A percentile compares a stretch with the other conserved stretches of the same genome.
Evolutionary conservation across 1,140 invertebrate species (phyloP).

Genomic region (Acyrthosiphon pisum): DNA sequence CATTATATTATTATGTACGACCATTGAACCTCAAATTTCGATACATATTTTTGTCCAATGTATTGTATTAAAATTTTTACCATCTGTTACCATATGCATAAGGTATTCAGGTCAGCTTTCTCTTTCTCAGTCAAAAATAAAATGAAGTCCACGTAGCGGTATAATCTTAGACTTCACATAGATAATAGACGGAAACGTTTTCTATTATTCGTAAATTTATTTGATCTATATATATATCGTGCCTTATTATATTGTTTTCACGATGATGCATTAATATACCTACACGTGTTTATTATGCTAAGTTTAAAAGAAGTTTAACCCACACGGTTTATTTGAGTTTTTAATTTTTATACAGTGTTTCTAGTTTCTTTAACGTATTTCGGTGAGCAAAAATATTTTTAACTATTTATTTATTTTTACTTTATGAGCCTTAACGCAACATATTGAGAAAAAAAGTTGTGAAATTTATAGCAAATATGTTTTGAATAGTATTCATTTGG

Average conservation of each 20-base stretch:
- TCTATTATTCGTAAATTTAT: background rate
- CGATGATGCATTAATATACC: background rate
- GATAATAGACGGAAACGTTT: slow-evolving; percentile 14
- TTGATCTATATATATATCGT: background rate
- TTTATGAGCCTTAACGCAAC: background rate
- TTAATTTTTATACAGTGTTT: background rate
- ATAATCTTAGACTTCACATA: background rate
- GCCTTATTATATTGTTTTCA: slow-evolving; percentile 32
- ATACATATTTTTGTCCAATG: background rate
- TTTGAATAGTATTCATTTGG: background rate
- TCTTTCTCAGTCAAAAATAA: slow-evolving; percentile 36
- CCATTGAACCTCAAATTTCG: slow-evolving; percentile 7
- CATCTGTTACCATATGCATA: background rate
- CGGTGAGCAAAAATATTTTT: background rate
- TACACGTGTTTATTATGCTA: background rate
- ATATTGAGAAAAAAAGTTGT: background rate
- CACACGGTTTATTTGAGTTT: background rate
- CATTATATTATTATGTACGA: background rate
- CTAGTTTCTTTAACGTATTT: background rate
- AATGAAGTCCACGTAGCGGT: background rate
- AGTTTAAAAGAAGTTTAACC: background rate
- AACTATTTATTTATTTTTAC: background rate
- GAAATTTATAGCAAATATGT: background rate
- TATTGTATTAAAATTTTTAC: slow-evolving; percentile 20
- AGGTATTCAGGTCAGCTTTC: slow-evolving; percentile 53